Conservation (phyloP, 2,888 invertebrate genomes). For the Nomada hirtipes region DNA sequence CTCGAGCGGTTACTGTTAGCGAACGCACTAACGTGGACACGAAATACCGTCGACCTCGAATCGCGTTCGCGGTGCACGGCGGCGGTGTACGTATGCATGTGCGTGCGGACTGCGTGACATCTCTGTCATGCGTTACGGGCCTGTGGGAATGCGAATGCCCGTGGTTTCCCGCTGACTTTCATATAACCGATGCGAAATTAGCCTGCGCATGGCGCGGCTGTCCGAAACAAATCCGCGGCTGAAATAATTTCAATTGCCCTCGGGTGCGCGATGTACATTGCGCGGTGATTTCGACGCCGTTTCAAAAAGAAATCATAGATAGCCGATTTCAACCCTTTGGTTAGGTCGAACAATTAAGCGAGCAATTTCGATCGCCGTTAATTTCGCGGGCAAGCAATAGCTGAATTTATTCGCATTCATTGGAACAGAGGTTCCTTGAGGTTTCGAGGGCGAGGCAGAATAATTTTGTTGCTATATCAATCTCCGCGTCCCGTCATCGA, state of each 20-base stretch:
- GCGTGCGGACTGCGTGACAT: constrained; percentile 58
- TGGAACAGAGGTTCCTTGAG: not conserved
- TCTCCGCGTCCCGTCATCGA: too few relatives aligned
- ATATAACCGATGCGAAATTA: constrained; percentile 67
- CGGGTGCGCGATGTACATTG: not conserved
- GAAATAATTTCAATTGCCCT: constrained; percentile 65
- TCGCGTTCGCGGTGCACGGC: constrained; percentile 18
- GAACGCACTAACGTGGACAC: constrained; percentile 25
- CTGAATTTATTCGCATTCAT: too few relatives aligned
- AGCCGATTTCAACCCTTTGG: not conserved
- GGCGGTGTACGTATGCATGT: constrained; percentile 6
- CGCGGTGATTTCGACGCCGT: not conserved
- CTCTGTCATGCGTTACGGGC: constrained; percentile 65
- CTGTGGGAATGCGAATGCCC: constrained; percentile 69
- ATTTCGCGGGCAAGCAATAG: not conserved
- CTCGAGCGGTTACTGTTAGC: constrained; percentile 25
- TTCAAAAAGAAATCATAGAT: not conserved
- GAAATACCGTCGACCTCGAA: constrained; percentile 53
- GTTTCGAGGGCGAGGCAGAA: not conserved
- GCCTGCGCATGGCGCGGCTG: constrained; percentile 56
- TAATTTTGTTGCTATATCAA: too few relatives aligned
- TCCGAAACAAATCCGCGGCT: constrained; percentile 62
- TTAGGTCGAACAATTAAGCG: not conserved
- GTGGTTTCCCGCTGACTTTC: constrained; percentile 70
- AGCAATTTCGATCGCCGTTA: not conserved